Evolutionary conservation across 2,797 vertebrate species (phyloP).

Genomic region (Furcifer pardalis): DNA sequence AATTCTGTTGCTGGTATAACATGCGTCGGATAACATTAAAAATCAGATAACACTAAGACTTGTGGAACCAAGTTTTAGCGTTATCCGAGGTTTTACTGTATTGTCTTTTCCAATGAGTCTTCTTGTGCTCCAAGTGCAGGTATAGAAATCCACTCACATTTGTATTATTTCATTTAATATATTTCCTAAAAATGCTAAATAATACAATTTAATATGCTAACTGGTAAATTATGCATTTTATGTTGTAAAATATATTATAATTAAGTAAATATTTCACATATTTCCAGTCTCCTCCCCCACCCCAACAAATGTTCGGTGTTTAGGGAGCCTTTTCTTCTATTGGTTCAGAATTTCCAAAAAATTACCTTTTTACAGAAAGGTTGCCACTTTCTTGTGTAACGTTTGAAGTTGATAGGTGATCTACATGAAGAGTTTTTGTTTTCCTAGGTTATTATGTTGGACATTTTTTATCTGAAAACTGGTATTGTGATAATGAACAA

Average conservation of each 20-base stretch:
- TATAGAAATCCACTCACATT: no score
- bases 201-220: background rate
- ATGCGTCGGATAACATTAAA: no score
- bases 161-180: no score
- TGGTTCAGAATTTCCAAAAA: background rate
- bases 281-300: background rate
- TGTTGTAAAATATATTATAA: background rate
- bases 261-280: background rate
- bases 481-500: background rate
- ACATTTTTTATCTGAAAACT: background rate
- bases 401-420: background rate
- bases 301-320: no score
- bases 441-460: background rate
- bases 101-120: no score
- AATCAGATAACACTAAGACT: no score
- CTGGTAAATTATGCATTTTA: background rate
- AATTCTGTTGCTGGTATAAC: no score
- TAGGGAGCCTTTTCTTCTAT: background rate
- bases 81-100: no score
- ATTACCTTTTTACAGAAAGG: background rate
- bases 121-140: no score
- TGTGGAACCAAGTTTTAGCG: no score
- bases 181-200: background rate
- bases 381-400: no score
- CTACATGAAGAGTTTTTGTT: background rate